phyloP scores from a whole-genome alignment of 2,888 invertebrate species.

The Norana najaformis region DNA sequence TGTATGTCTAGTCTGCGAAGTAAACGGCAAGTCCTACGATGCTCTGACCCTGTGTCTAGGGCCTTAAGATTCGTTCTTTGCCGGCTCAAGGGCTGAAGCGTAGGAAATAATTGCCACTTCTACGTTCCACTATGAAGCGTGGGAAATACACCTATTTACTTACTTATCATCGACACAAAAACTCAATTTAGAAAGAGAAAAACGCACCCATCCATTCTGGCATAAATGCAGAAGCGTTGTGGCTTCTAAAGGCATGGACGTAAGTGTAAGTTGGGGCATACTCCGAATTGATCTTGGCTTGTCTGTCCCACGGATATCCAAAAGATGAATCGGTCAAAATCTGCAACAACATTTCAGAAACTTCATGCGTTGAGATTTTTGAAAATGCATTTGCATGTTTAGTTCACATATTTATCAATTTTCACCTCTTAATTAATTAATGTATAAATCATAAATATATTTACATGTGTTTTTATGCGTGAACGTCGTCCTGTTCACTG shows the following conservation, averaged over 20 bases:
- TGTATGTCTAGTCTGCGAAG: background rate
- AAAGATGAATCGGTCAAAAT: constrained; percentile 39
- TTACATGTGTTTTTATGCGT: background rate
- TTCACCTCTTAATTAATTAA: background rate
- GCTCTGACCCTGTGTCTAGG: background rate
- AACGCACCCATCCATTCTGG: constrained; percentile 42
- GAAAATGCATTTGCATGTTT: background rate
- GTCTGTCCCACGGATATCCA: constrained; percentile 35
- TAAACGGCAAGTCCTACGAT: background rate
- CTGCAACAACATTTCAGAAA: constrained; percentile 24
- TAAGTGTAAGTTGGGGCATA: constrained; percentile 33
- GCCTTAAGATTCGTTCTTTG: background rate
- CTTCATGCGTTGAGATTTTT: background rate
- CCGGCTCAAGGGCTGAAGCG: too few species aligned
- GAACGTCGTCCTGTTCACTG: too few species aligned
- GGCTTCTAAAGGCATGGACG: constrained; percentile 34
- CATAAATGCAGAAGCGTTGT: constrained; percentile 28
- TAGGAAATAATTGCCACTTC: background rate
- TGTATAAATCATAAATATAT: background rate
- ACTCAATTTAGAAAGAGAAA: background rate
- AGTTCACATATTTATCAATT: background rate
- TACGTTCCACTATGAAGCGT: background rate
- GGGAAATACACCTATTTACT: too few species aligned
- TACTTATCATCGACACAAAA: background rate
- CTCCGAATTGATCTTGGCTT: constrained; percentile 33